Evolutionary conservation across 1,140 invertebrate genomes (phyloP).

Genomic region (Contarinia nasturtii): DNA sequence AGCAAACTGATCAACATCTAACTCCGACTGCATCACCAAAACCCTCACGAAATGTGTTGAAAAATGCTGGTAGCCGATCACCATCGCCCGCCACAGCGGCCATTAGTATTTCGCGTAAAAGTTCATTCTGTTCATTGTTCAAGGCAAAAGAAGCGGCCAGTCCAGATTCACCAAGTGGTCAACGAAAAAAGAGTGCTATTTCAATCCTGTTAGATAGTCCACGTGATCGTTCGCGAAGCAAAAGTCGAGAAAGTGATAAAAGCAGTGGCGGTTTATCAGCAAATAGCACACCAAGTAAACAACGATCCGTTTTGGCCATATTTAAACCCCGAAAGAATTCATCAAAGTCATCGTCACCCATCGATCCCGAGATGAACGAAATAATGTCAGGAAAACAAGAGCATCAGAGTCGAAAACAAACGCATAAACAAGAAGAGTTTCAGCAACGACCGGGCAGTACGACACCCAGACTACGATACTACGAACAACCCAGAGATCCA

Average conservation of each 20-base stretch:
- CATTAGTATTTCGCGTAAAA: constrained; percentile 44
- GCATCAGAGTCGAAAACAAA: not conserved
- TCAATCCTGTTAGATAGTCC: constrained; percentile 13
- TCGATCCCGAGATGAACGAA: constrained; percentile 10
- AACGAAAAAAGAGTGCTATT: constrained; percentile 18
- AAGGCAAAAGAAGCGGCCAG: constrained; percentile 39
- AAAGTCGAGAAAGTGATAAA: constrained; percentile 34
- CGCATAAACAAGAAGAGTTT: constrained; percentile 12
- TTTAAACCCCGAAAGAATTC: constrained; percentile 32
- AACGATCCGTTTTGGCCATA: constrained; percentile 38
- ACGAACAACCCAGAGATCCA: constrained; percentile 32
- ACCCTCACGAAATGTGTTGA: constrained; percentile 16
- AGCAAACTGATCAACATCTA: constrained; percentile 12
- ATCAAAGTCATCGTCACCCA: constrained; percentile 21
- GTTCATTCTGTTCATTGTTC: constrained; percentile 59
- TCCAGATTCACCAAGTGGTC: constrained; percentile 37
- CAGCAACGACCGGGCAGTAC: constrained; percentile 7
- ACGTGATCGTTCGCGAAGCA: constrained; percentile 31
- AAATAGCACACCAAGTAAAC: constrained; percentile 34
- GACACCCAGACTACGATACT: constrained; percentile 27
- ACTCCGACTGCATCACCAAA: constrained; percentile 26
- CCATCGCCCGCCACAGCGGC: constrained; percentile 27
- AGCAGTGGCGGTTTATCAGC: constrained; percentile 10
- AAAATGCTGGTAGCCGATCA: constrained; percentile 23
- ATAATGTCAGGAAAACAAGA: not conserved